Percentiles rank a stretch among this genome's conserved stretches.
Conservation (phyloP, 1,140 invertebrate species). For the Neuroterus valhalla region DNA sequence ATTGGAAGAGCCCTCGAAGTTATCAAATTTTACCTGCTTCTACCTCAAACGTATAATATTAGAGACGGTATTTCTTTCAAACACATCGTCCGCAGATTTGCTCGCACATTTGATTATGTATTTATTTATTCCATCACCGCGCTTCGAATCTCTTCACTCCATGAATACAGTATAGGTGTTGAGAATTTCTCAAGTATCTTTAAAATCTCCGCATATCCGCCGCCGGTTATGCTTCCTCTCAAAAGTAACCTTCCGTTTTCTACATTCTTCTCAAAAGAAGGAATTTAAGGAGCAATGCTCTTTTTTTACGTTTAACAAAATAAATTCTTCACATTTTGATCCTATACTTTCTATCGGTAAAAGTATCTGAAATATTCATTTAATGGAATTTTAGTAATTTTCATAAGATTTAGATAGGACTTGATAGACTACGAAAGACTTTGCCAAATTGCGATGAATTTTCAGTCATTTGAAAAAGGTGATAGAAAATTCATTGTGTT, state of each 20-base stretch:
- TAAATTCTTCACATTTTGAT: no score
- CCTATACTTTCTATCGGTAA: no score
- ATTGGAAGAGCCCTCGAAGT: constrained; percentile 73
- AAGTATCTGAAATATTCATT: no score
- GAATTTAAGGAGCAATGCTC: no score
- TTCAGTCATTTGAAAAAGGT: no score
- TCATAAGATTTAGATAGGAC: no score
- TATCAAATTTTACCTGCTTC: constrained; percentile 66
- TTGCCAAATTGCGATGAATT: no score
- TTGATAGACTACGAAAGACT: no score
- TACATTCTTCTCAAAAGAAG: background rate
- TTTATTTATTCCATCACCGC: constrained; percentile 68
- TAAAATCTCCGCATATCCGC: constrained; percentile 29
- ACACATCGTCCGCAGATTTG: constrained; percentile 30
- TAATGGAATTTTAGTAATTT: no score
- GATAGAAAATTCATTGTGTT: no score
- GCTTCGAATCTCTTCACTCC: constrained; percentile 60
- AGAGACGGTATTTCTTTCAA: constrained; percentile 7
- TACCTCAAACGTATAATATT: constrained; percentile 31
- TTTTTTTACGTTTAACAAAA: no score
- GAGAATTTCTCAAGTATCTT: constrained; percentile 32
- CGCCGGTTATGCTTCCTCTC: background rate
- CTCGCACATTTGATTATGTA: constrained; percentile 57
- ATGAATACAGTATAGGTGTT: constrained; percentile 68
- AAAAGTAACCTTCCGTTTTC: background rate